These are phyloP conservation scores for Atlantisia rogersi DNA, from an alignment of 2,113 vertebrate species.

Conservation along the genomic window DNA sequence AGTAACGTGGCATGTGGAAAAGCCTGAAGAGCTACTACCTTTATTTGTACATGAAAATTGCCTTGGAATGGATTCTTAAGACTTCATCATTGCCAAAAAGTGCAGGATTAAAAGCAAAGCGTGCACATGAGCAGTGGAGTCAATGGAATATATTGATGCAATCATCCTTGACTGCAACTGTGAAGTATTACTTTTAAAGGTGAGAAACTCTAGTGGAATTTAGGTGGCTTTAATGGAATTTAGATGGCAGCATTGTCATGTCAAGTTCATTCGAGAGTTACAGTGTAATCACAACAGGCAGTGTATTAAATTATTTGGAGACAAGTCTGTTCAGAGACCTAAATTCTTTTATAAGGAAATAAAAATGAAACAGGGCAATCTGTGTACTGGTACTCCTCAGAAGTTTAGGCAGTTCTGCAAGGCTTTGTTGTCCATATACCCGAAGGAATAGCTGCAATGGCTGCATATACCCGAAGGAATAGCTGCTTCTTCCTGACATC, in stretches of 20 bases:
- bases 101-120: conserved; percentile 14
- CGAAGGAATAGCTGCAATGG: not conserved
- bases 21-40: not conserved
- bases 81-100: not conserved
- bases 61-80: not conserved
- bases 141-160: not conserved
- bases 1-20: not conserved
- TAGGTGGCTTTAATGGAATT: not conserved
- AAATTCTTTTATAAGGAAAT: not conserved
- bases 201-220: not conserved
- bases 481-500: not conserved
- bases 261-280: not conserved
- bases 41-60: not conserved
- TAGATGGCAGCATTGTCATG: not conserved
- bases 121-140: not conserved
- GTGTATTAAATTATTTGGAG: not conserved
- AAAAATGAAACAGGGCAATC: not conserved
- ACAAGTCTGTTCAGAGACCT: not conserved
- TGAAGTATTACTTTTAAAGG: not conserved
- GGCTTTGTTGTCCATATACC: not conserved
- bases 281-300: not conserved
- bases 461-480: not conserved
- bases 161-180: not conserved
- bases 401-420: not conserved
- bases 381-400: not conserved